Evolutionary conservation across 2,888 invertebrate species (phyloP).

Genomic region (Apamea anceps): DNA sequence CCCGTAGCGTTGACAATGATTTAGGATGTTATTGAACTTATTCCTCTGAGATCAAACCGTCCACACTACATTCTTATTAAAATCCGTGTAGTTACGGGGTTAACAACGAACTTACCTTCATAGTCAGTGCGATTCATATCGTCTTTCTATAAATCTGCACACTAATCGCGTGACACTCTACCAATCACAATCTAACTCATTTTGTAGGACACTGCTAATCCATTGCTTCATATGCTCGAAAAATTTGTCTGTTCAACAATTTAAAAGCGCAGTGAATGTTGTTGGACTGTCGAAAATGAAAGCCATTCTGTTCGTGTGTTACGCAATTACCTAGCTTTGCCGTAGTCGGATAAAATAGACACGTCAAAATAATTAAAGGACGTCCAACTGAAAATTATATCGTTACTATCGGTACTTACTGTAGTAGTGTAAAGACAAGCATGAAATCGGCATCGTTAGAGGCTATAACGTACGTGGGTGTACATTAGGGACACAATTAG

Average conservation of each 20-base stretch:
- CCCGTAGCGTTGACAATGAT: not conserved
- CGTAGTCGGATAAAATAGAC: not conserved
- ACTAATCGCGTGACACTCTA: not conserved
- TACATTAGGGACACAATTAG: conserved; percentile 67
- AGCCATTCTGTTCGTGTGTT: not conserved
- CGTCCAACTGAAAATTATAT: conserved; percentile 52
- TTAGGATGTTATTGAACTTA: not conserved
- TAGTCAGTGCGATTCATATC: not conserved
- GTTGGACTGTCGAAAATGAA: not conserved
- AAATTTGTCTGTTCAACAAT: not conserved
- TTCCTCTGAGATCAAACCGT: not conserved
- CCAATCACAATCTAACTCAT: not conserved
- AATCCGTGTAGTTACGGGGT: not conserved
- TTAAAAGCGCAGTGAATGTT: not conserved
- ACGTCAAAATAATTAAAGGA: conserved; percentile 5
- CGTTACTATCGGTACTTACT: conserved; percentile 43
- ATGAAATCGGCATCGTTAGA: conserved; percentile 75
- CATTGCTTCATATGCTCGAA: not conserved
- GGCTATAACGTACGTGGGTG: conserved; percentile 62
- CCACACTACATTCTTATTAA: not conserved
- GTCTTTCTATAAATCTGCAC: not conserved
- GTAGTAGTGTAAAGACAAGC: conserved; percentile 71
- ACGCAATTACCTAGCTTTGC: not conserved
- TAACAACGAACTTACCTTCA: not conserved
- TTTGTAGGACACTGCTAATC: not conserved